Conservation (phyloP, 2,888 invertebrate genomes). For the Lottia gigantea region DNA sequence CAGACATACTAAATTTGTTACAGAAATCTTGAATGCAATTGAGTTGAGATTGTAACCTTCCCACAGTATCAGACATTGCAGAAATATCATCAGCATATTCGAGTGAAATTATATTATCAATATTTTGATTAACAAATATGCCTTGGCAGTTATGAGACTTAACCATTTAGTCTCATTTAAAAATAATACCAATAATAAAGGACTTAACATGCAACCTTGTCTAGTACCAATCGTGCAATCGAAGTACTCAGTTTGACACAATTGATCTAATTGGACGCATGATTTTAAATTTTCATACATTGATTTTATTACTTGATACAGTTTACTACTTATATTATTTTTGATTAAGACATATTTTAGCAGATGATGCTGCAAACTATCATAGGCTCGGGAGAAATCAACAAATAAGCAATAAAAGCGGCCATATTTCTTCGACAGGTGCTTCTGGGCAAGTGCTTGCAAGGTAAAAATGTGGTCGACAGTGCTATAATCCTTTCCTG, state of each 20-base stretch:
- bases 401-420: not conserved
- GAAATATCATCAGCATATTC: constrained; percentile 24
- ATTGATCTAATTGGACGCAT: constrained; percentile 3
- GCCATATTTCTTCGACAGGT: constrained; percentile 1
- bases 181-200: constrained; percentile 9
- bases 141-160: not conserved
- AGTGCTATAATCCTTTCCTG: constrained; percentile 10
- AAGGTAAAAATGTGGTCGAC: constrained; percentile 13
- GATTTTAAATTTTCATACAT: not conserved
- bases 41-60: constrained; percentile 10
- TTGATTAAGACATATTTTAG: not conserved
- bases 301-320: constrained; percentile 6
- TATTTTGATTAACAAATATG: constrained; percentile 14
- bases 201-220: constrained; percentile 9
- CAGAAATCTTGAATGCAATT: constrained; percentile 4
- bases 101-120: constrained; percentile 11
- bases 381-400: not conserved
- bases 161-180: not conserved
- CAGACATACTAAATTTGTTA: constrained; percentile 6
- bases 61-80: constrained; percentile 11
- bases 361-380: constrained; percentile 10
- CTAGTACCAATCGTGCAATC: constrained; percentile 16
- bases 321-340: constrained; percentile 8
- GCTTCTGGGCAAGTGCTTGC: not conserved
- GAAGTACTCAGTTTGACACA: constrained; percentile 10